Evolutionary conservation across 30 jellyfish, hydroid and myxozoan genomes (phyloP).

Genomic region (Hydra vulgaris): DNA sequence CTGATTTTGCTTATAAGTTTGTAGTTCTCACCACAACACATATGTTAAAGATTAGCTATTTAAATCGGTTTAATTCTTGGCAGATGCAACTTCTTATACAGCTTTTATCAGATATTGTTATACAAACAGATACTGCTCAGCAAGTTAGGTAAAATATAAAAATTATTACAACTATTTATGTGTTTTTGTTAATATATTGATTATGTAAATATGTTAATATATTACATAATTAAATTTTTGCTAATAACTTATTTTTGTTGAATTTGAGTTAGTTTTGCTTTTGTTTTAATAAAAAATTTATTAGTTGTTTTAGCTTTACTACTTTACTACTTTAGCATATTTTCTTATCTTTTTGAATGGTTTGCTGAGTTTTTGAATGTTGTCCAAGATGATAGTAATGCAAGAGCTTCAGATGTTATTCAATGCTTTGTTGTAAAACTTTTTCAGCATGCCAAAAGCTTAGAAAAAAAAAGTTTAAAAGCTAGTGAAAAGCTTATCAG

Average conservation of each 20-base stretch:
- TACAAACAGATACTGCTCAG: not conserved
- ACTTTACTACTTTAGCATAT: slow-evolving; percentile 5
- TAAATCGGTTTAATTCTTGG: slow-evolving; percentile 10
- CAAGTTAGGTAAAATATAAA: not conserved
- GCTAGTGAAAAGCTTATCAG: not conserved
- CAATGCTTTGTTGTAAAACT: slow-evolving; percentile 5
- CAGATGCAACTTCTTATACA: slow-evolving; percentile 24
- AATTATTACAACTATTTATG: not conserved
- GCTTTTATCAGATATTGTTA: slow-evolving; percentile 12
- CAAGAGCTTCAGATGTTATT: not conserved
- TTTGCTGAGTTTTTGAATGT: slow-evolving; percentile 6
- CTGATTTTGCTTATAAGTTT: slow-evolving; percentile 15
- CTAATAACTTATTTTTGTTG: no score
- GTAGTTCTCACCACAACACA: not conserved
- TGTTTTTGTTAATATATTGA: no score
- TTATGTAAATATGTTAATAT: no score
- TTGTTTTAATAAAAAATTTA: not conserved
- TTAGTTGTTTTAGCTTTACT: not conserved
- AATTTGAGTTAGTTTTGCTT: not conserved
- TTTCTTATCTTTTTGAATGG: slow-evolving; percentile 18
- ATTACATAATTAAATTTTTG: no score
- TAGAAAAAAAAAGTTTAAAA: not conserved
- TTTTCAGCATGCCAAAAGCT: not conserved
- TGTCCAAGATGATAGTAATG: not conserved
- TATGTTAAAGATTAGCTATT: slow-evolving; percentile 3